These are phyloP conservation scores for Peromyscus leucopus DNA, from an alignment of 2,113 vertebrate species.

Conservation along the genomic window DNA sequence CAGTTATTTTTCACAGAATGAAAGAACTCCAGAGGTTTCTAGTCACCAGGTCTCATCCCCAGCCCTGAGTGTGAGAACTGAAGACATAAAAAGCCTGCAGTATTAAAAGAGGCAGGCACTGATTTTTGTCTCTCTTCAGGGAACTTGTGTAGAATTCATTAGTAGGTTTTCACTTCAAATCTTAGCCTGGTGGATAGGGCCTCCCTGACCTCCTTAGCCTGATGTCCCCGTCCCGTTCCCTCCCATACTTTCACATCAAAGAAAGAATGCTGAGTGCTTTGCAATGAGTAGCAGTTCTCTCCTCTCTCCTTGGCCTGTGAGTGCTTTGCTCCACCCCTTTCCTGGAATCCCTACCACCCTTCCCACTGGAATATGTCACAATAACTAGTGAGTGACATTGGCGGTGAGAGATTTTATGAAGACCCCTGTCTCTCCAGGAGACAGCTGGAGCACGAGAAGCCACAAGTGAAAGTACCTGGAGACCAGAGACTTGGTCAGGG, in stretches of 20 bases:
- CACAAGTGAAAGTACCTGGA: accelerated
- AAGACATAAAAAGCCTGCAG: not conserved
- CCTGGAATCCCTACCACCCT: not conserved
- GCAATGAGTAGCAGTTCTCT: no score
- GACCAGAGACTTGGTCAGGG: accelerated
- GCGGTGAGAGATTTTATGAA: no score
- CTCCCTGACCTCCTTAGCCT: accelerated
- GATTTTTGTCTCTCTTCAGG: not conserved
- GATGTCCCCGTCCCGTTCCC: accelerated
- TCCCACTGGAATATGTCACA: not conserved
- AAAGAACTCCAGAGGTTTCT: not conserved
- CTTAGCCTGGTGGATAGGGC: not conserved
- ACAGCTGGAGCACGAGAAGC: accelerated
- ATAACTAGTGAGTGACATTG: not conserved
- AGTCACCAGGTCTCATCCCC: not conserved
- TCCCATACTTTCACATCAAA: not conserved
- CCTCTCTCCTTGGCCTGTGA: not conserved
- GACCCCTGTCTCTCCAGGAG: accelerated
- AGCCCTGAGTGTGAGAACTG: not conserved
- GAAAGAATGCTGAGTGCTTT: not conserved
- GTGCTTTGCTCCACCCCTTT: not conserved
- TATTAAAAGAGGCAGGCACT: not conserved
- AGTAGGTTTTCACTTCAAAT: not conserved
- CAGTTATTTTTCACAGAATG: not conserved
- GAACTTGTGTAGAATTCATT: not conserved